Evolutionary conservation across 2,113 vertebrate species (phyloP), one percentile per base, ranked within the genome.

Genomic region (Meriones unguiculatus): DNA sequence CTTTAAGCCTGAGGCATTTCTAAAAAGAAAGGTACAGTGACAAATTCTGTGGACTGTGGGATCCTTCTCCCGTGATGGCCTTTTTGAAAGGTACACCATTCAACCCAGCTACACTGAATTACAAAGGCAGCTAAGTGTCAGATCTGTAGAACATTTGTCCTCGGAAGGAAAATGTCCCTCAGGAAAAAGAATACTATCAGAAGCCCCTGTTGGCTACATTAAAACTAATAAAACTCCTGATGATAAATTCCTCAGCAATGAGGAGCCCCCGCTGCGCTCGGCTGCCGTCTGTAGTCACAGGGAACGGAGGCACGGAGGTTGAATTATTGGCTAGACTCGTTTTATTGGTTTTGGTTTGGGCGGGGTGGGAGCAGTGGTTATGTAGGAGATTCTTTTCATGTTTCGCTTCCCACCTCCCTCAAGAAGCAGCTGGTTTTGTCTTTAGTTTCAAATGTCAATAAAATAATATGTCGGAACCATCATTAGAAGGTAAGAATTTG

Each of bases 351-450:
- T 97, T 82, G 32, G 90, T 62, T 95, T 96, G 12, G 41, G 52
- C 32, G 85, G 69, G 57, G 59, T 46, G 57, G 38, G 12, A 24
- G 57, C 24, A 25, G 88, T 41, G 59, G 81, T 95, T 95, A 91
- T 92, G 91, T 2, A 30, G 81, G 89, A 95, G 94, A 97, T 96
- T 91, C 97, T 95, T 97, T 97, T 94, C 89, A 97, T 96, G 95
- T 97, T 96, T 95, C 73, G 4, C 62, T 95, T 89, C 89, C 91
- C n/a, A 73, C n/a, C 32, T 30, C 69, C 94, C 73, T 96, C 72
- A 89, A 98, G 97, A 98, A 97, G 87, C 98, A 92, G 1, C 97
- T 98, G 96, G 97, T 97, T 98, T 98, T 98, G 95, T 98, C 98
- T 98, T 97, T 90, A 97, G 95, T 96, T 97, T 97, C 95, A 97